Conservation (phyloP, 64 coral and sea anemone genomes). For the Anthopleura sola region DNA sequence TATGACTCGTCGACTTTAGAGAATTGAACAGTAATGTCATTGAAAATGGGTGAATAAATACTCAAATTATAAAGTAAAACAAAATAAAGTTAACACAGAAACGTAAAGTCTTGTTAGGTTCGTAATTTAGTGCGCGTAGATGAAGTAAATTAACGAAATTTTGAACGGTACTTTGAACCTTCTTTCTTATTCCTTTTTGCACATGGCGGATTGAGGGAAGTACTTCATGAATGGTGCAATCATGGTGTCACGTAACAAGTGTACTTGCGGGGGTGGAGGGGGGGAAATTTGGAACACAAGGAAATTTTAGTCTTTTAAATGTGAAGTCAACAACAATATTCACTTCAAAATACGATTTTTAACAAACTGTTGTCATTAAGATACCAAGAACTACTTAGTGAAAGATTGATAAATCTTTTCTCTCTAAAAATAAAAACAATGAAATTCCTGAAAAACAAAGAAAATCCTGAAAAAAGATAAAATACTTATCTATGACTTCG, state of each 20-base stretch:
- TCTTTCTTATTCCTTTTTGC: neutral
- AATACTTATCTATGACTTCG: too few relatives aligned
- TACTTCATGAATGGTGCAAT: conserved; percentile 4
- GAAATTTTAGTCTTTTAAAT: too few relatives aligned
- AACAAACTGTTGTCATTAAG: too few relatives aligned
- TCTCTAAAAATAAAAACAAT: too few relatives aligned
- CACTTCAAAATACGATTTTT: too few relatives aligned
- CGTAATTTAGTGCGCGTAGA: neutral
- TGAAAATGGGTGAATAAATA: neutral
- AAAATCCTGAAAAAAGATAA: too few relatives aligned
- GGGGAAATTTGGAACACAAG: neutral
- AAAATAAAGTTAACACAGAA: neutral
- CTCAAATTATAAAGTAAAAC: neutral
- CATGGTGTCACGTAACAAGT: neutral
- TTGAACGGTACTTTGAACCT: neutral
- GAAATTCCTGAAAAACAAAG: too few relatives aligned
- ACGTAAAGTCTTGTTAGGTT: neutral
- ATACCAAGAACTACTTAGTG: too few relatives aligned
- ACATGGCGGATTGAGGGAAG: neutral
- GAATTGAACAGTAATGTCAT: conserved; percentile 2
- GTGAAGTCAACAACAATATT: too few relatives aligned
- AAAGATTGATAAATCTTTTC: too few relatives aligned
- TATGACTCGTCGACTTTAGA: conserved; percentile 10
- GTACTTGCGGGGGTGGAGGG: neutral
- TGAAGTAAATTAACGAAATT: neutral